phyloP scores from a whole-genome alignment of 2,888 invertebrate species.

The Agrochola circellaris region DNA sequence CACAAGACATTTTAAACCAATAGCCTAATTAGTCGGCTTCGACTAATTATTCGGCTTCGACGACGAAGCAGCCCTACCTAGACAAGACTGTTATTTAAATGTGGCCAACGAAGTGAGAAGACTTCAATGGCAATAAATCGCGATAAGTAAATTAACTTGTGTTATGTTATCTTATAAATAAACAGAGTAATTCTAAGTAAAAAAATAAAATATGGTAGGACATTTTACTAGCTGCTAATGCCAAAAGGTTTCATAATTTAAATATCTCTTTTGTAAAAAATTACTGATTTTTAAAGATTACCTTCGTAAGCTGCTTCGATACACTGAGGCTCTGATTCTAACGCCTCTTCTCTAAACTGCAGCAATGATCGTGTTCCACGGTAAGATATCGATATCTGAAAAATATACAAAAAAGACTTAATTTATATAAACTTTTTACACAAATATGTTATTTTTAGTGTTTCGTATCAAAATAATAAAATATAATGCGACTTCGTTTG shows the following conservation, averaged over 20 bases:
- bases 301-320: slow-evolving; percentile 74
- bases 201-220: background rate
- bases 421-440: background rate
- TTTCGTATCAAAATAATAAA: background rate
- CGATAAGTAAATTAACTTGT: too few relatives aligned
- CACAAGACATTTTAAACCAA: too few relatives aligned
- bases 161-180: too few relatives aligned
- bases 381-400: background rate
- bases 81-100: too few relatives aligned
- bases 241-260: background rate
- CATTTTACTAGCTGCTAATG: background rate
- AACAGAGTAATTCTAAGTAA: too few relatives aligned
- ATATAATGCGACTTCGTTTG: background rate
- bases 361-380: slow-evolving; percentile 51
- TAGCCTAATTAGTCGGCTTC: too few relatives aligned
- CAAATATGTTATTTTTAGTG: background rate
- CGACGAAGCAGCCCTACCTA: too few relatives aligned
- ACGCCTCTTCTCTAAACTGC: slow-evolving; percentile 47
- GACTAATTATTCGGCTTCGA: too few relatives aligned
- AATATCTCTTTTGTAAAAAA: background rate
- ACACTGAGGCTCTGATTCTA: slow-evolving; percentile 70
- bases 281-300: slow-evolving; percentile 43
- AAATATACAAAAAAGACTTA: background rate
- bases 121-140: too few relatives aligned
- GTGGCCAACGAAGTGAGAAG: too few relatives aligned